Evolutionary conservation across 2,113 vertebrate genomes (phyloP).

Genomic region (Struthidea cinerea): DNA sequence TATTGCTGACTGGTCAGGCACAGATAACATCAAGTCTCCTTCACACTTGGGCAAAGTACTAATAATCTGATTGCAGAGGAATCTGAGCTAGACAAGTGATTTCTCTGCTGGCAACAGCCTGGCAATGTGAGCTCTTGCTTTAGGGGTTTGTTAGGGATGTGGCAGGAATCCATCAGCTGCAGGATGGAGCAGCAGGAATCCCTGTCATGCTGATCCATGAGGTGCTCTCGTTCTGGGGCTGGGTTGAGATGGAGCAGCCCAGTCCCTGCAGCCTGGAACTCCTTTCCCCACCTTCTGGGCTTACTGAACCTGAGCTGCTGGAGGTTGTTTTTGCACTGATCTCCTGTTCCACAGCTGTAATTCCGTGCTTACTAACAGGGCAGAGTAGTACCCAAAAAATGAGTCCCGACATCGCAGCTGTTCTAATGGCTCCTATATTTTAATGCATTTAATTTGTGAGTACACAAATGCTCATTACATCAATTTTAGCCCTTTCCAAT

Average conservation of each 20-base stretch:
- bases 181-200: background rate
- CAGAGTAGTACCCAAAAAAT: background rate
- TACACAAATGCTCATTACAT: conserved; percentile 31
- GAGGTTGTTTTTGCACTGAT: background rate
- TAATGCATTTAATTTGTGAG: conserved; percentile 26
- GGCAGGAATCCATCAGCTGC: background rate
- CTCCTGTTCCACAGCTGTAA: background rate
- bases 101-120: background rate
- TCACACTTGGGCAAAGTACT: background rate
- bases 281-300: background rate
- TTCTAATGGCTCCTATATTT: background rate
- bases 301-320: background rate
- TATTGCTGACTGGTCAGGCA: background rate
- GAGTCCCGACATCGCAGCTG: background rate
- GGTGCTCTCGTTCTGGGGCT: background rate
- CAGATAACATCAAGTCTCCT: background rate
- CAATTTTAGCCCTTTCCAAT: conserved; percentile 1
- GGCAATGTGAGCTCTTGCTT: background rate
- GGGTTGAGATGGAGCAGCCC: background rate
- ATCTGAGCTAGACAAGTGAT: background rate
- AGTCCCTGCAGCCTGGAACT: background rate
- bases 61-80: background rate
- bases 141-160: background rate
- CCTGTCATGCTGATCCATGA: background rate
- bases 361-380: background rate